Conservation (phyloP, 35 echinoderm and acorn worm genomes). For the Ophioderma brevispina region DNA sequence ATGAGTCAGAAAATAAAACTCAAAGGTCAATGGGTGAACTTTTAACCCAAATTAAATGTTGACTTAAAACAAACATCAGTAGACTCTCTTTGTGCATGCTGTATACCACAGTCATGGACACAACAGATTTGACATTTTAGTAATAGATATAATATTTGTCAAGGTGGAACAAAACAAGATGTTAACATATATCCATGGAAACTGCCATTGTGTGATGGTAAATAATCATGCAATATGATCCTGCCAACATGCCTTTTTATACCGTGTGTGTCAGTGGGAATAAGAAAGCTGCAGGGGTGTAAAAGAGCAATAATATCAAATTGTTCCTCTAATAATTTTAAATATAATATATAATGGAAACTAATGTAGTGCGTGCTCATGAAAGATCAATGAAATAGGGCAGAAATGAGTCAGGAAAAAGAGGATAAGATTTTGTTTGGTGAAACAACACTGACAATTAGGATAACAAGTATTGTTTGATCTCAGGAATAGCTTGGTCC, state of each 20-base stretch:
- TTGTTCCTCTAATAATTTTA: too few species aligned
- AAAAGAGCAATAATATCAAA: too few species aligned
- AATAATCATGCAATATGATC: background rate
- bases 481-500: background rate
- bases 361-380: background rate
- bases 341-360: too few species aligned
- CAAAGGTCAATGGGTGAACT: background rate
- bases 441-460: background rate
- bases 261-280: background rate
- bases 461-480: background rate
- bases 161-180: too few species aligned
- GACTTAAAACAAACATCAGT: too few species aligned
- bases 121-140: too few species aligned
- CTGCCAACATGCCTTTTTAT: background rate
- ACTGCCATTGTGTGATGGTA: background rate
- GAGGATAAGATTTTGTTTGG: background rate
- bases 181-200: background rate
- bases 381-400: background rate
- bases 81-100: background rate
- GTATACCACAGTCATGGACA: background rate
- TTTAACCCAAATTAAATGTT: too few species aligned
- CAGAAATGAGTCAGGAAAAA: background rate
- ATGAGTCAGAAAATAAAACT: constrained; percentile 22
- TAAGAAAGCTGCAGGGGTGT: background rate
- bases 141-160: too few species aligned